Evolutionary conservation across 2,797 vertebrate genomes (phyloP), one percentile per base, ranked within the genome.

Genomic region (Gorsachius magnificus): DNA sequence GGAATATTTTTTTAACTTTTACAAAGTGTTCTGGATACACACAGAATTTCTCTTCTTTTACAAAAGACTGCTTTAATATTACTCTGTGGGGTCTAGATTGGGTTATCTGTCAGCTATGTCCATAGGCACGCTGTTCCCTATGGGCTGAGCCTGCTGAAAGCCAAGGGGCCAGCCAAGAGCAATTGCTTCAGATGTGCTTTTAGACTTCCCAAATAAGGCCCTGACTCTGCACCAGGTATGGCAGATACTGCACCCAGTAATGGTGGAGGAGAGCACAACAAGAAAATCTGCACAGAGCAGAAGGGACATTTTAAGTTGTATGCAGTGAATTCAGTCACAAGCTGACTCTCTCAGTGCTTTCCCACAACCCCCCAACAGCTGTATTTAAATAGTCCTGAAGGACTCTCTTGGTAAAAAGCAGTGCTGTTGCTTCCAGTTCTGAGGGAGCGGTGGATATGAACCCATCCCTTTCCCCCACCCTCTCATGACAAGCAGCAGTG

Each of bases 381-480:
- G 5, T 65, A 29, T 82, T 83, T 36, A 86, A 90, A 38, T 70
- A 85, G 21, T 66, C 18, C 57, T 45, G 65, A 63, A 72, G 31
- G 31, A 72, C 17, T 75, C 16, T 10, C 21, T 29, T 53, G 48
- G 13, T 70, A 60, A 57, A 94, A 83, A 75, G 43, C 38, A 54
- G 38, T 45, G 54, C 61, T 87, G 46, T 88, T 0, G 0, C 36
- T 92, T 74, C 58, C 22, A 36, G 18, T 50, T 77, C 54, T 3
- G 13, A 53, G 69, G 57, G 50, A 86, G 38, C 0, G 0, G 35
- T 33, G 65, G 29, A 3, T 76, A 6, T 48, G 48, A 72, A 11
- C 33, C 10, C 60, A 89, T 72, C 53, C 16, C 89, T 46, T 65
- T 41, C 56, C 63, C 21, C 31, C 21, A 63, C 26, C 33, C 53